Percentiles rank a stretch among this genome's conserved stretches.
Conservation (phyloP, 2,797 vertebrate genomes). For the Rhynchonycteris naso region DNA sequence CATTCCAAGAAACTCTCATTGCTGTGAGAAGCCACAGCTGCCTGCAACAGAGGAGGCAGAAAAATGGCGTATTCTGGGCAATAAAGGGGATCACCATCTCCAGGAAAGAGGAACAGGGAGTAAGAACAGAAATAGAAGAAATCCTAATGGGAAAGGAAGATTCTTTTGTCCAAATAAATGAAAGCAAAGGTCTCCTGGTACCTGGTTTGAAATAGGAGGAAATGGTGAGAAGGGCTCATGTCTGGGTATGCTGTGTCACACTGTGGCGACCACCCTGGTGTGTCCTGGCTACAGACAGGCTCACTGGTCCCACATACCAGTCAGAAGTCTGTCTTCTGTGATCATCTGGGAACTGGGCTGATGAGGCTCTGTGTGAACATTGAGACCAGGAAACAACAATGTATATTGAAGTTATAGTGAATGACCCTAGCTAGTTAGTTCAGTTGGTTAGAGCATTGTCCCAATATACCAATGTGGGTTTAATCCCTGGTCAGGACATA, state of each 20-base stretch:
- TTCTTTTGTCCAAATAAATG: not conserved
- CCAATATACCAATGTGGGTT: no score
- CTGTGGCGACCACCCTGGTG: not conserved
- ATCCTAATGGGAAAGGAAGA: not conserved
- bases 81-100: not conserved
- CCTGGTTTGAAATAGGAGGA: not conserved
- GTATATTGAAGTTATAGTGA: not conserved
- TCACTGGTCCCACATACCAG: not conserved
- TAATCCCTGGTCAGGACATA: no score
- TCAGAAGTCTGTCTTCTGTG: not conserved
- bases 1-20: not conserved
- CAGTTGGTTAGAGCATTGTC: no score
- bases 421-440: no score
- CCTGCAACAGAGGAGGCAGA: not conserved
- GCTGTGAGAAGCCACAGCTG: not conserved
- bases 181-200: not conserved
- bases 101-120: not conserved
- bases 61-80: not conserved
- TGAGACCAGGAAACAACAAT: not conserved
- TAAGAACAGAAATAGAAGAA: not conserved
- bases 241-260: not conserved
- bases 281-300: not conserved
- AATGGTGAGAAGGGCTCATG: not conserved
- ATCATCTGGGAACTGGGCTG: not conserved
- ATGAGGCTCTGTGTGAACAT: not conserved